A percentile compares a stretch with the other conserved stretches of the same genome.
Evolutionary conservation across 2,797 vertebrate species (phyloP).

Genomic region (Tapera naevia): DNA sequence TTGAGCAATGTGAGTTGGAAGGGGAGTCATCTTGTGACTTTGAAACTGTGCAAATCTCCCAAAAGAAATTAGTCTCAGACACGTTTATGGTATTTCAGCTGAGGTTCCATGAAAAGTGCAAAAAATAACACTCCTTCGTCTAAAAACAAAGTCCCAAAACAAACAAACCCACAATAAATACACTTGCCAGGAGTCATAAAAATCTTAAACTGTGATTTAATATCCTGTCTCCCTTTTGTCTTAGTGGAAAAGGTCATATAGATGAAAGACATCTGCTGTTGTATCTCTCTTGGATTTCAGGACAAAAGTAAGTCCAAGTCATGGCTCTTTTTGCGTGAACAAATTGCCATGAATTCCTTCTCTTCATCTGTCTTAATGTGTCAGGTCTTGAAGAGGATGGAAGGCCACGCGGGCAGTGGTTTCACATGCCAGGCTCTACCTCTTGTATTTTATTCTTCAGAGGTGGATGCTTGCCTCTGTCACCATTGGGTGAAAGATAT

Average conservation of each 20-base stretch:
- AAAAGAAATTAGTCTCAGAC: background rate
- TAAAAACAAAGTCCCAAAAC: slow-evolving; percentile 51
- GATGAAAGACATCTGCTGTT: slow-evolving; percentile 63
- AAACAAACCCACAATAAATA: slow-evolving; percentile 49
- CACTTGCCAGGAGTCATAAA: slow-evolving; percentile 58
- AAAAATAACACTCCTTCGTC: slow-evolving; percentile 41
- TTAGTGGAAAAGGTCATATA: slow-evolving; percentile 55
- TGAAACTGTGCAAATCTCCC: background rate
- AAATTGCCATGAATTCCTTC: slow-evolving; percentile 17
- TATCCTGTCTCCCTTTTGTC: slow-evolving; percentile 62
- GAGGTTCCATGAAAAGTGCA: slow-evolving; percentile 48
- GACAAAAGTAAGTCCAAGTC: background rate
- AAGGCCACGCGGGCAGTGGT: background rate
- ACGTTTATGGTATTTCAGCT: slow-evolving; percentile 27
- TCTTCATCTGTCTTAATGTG: background rate
- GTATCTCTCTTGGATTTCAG: slow-evolving; percentile 29
- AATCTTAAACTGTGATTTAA: slow-evolving; percentile 60
- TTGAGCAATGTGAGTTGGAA: background rate
- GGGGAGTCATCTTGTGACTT: background rate
- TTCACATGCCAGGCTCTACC: background rate
- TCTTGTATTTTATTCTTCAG: background rate
- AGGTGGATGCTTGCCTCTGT: background rate
- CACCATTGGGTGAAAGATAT: background rate
- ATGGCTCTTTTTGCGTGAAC: background rate
- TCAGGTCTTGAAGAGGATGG: background rate